These are phyloP conservation scores for Carpatolechia fugitivella DNA, from an alignment of 2,888 invertebrate genomes.

Conservation along the genomic window DNA sequence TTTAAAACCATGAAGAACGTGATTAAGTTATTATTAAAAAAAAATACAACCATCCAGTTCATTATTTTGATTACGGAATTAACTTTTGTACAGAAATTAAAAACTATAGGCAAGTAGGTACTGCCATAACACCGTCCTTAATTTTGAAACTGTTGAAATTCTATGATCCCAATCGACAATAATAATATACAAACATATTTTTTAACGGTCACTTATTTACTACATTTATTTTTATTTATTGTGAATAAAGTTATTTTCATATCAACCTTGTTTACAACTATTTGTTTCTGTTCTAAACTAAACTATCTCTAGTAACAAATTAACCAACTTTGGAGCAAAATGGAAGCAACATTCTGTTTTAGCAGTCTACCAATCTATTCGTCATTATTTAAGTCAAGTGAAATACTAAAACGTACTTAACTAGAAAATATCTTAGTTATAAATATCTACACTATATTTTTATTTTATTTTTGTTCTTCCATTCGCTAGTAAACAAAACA, in stretches of 20 bases:
- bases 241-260: neutral
- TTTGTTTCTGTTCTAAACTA: neutral
- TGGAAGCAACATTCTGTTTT: slow-evolving; percentile 6
- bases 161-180: too few species aligned
- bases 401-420: slow-evolving; percentile 7
- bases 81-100: too few species aligned
- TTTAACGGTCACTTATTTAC: too few species aligned
- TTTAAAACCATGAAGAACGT: too few species aligned
- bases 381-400: neutral
- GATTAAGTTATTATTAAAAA: too few species aligned
- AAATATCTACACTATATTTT: neutral
- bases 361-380: neutral
- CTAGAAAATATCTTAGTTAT: neutral
- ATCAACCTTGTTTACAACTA: neutral
- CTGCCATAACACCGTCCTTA: too few species aligned
- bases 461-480: neutral
- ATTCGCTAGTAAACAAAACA: too few species aligned
- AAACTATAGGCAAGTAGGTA: too few species aligned
- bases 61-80: too few species aligned
- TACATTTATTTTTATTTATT: neutral
- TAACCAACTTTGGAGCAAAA: neutral
- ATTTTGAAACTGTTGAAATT: too few species aligned
- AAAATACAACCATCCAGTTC: too few species aligned
- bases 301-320: slow-evolving; percentile 2
- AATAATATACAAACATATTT: too few species aligned